Base-by-base conservation (phyloP, 2,888 invertebrate species). In the Molanna angustata region DNA sequence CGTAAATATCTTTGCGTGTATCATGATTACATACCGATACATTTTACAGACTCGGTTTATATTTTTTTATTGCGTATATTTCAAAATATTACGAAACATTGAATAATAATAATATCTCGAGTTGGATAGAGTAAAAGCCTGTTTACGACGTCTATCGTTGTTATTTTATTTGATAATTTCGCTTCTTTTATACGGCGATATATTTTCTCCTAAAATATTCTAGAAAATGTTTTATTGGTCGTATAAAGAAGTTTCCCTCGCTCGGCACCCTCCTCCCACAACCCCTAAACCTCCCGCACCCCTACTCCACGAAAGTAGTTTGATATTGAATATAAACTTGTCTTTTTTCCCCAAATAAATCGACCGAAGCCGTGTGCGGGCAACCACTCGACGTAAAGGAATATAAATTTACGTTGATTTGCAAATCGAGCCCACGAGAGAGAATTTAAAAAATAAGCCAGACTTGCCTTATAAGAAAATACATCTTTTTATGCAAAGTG, bases 361-460 rank as follows among this genome's bases (percentile, higher is more conserved):
- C 49, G 42, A 41, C 49, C 31, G 44, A 58, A 52, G 51, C 51
- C 44, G 41, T 50, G 40, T 53, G 56, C 50, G 57, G 54, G 47
- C 35, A 51, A 35, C 44, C 49, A 37, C 49, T 35, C 48, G 44
- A 39, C 55, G 41, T 52, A 56, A 51, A 53, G 54, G 52, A 58
- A 56, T 53, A 58, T 56, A 56, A 53, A 58, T 58, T 58, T 53
- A 48, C 56, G 55, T 58, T 56, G 58, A 58, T 58, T 58, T 58
- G 58, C 55, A 56, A 58, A 56, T 56, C 52, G 48, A 52, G 47
- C 49, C 47, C 39, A 35, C 53, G 49, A 53, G 37, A 44, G 42
- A 27, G 52, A 47, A 43, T 52, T 57, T 57, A 48, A 45, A 48
- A 55, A 55, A 52, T 58, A 45, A 48, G 51, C 53, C 49, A 37